Conservation (phyloP, 1,140 invertebrate genomes). For the Manduca sexta region DNA sequence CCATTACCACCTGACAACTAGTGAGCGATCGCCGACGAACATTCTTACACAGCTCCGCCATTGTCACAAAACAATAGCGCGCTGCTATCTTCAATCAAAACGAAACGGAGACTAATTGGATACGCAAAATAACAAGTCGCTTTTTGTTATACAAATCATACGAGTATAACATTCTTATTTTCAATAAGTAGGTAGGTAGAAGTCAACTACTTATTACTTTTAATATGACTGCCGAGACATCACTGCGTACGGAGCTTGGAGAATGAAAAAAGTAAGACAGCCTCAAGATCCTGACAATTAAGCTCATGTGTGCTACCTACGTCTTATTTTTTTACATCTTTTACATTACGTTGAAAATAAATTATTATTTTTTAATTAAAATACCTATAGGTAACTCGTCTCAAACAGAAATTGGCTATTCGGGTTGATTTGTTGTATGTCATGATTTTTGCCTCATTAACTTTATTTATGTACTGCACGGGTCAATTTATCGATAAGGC, state of each 20-base stretch:
- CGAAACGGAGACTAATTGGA: conserved; percentile 67
- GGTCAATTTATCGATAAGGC: conserved; percentile 48
- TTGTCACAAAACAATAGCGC: conserved; percentile 58
- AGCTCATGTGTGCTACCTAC: too few species aligned
- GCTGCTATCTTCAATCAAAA: conserved; percentile 64
- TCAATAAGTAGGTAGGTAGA: background rate
- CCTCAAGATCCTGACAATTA: too few species aligned
- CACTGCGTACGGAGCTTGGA: too few species aligned
- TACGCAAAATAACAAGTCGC: conserved; percentile 35
- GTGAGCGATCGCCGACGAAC: conserved; percentile 54
- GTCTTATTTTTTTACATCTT: too few species aligned
- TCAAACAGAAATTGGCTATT: conserved; percentile 27
- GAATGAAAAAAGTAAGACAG: too few species aligned
- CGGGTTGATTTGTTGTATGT: conserved; percentile 25
- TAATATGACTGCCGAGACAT: too few species aligned
- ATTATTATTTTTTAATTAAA: conserved; percentile 25
- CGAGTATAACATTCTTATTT: conserved; percentile 3
- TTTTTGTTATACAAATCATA: conserved; percentile 20
- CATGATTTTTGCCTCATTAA: conserved; percentile 51
- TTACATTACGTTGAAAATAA: too few species aligned
- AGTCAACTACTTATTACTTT: too few species aligned
- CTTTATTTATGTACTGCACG: conserved; percentile 43
- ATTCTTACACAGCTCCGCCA: conserved; percentile 42
- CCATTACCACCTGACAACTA: conserved; percentile 59
- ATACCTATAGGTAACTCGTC: conserved; percentile 9